Conservation (phyloP, 92 coral and sea anemone species). For the Palythoa grandiflora region DNA sequence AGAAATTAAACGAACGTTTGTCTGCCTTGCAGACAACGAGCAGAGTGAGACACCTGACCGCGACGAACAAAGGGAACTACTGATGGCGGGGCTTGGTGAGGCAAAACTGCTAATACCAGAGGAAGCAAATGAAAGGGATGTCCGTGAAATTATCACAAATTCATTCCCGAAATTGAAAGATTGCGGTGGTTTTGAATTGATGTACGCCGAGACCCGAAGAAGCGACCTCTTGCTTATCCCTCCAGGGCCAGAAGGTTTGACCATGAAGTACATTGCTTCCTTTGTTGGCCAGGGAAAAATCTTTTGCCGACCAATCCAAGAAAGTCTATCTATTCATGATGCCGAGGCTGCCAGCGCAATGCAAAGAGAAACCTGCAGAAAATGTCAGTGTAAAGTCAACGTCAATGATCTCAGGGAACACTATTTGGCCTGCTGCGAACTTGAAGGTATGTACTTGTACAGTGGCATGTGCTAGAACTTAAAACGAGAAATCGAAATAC, state of each 20-base stretch:
- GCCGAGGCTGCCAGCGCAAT: constrained; percentile 36
- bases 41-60: constrained; percentile 65
- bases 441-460: constrained; percentile 30
- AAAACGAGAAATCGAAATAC: constrained; percentile 16
- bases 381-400: constrained; percentile 30
- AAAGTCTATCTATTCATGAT: constrained; percentile 24
- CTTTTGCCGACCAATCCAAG: constrained; percentile 64
- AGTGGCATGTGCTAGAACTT: constrained; percentile 18
- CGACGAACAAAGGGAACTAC: constrained; percentile 62
- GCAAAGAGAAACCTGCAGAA: constrained; percentile 38
- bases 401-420: constrained; percentile 14
- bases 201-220: constrained; percentile 66
- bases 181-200: constrained; percentile 69
- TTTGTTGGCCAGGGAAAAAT: constrained; percentile 72
- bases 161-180: constrained; percentile 59
- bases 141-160: constrained; percentile 51
- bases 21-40: constrained; percentile 63
- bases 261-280: constrained; percentile 63
- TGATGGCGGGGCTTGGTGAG: constrained; percentile 63
- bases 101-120: constrained; percentile 50
- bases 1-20: constrained; percentile 48
- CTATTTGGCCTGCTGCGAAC: constrained; percentile 30
- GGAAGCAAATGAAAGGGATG: constrained; percentile 55
- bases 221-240: constrained; percentile 60
- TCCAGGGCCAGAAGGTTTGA: constrained; percentile 69